Base-by-base conservation (phyloP, 2,888 invertebrate species). In the Orthosia gothica region DNA sequence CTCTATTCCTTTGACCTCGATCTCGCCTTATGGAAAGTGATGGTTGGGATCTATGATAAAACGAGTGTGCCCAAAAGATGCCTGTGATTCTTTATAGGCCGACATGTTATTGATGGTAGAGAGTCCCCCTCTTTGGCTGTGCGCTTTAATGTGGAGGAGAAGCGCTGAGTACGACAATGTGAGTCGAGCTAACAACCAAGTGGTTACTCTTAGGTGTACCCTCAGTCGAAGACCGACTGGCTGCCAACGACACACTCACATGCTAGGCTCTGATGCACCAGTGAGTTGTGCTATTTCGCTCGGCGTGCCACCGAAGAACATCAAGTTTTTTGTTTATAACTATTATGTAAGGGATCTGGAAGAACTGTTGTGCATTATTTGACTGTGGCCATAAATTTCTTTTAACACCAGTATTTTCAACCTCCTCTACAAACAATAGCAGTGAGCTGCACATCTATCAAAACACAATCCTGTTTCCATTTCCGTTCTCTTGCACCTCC, bases 341-440 rank as follows among this genome's bases (percentile, higher is more conserved):
- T 18, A 64, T 47, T 52, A 65, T 23, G 54, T 54, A 2, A 11
- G n/a, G 18, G 5, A 62, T 45, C 13, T 63, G 57, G 57, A 79
- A 70, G 58, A 75, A 40, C 12, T 47, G 62, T 76, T 70, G 63
- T 74, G 73, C 57, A 20, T 13, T 16, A 15, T 52, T 58, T 40
- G 23, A 59, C 5, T 16, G 52, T 45, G 66, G 57, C 69, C 15
- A 73, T 13, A 15, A 54, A 18, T 45, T 40, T 18, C 32, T 0
- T 11, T 2, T 15, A 11, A 1, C 49, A 5, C 15, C 59, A 1
- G 3, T 63, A 3, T 5, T 23, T 15, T 45, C 74, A n/a, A 18
- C 26, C 47, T 67, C 67, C 52, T 9, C 59, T 20, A 26, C 9
- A 13, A 49, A 23, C 40, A 0, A 13, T 40, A 20, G 40, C 23